Base-by-base conservation (phyloP, 1,140 invertebrate genomes). In the Schlechtendalia chinensis region DNA sequence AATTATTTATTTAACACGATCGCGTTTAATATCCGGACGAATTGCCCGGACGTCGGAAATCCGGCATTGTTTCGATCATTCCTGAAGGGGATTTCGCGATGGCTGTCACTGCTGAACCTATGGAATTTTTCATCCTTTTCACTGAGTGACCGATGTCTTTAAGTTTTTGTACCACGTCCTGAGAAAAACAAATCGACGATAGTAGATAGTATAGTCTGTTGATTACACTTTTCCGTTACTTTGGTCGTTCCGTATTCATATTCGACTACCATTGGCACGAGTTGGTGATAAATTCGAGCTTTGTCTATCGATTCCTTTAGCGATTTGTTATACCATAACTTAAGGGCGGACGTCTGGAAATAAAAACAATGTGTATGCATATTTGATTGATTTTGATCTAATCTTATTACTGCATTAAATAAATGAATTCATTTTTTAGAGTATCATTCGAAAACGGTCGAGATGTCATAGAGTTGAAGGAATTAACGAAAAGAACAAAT, bases 31-130 rank as follows among this genome's bases (percentile, higher is more conserved):
- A 82, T 39, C 82, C 82, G 10, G 81, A 53, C 6, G 80, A 81
- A 50, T 67, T 81, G 24, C 82, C 82, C 29, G 81, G 80, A 80
- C 82, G 45, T 71, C 82, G 59, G 50, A 77, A 82, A 65, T 83
- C 82, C 56, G 77, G 71, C 54, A 79, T 82, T 16, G 82, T 81
- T 22, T 77, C 72, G 14, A 82, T 80, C 24, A 29, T 17, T 14
- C 59, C 69, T 0, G 47, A 32, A 17, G 32, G 3, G 4, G 50
- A 53, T 56, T 63, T 81, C n/a, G 74, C 58, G 19, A 83, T 81
- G 8, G 81, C 83, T 16, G 82, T 81, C 14, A 67, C 80, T 17
- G 81, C 81, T 16, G 81, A 82, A n/a, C 27, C 53, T 19, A 54
- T 24, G 0, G 4, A 24, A 27, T 24, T 22, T 16, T 24, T 39